phyloP scores from a whole-genome alignment of 35 echinoderm and acorn worm genomes.

The Apostichopus californicus region DNA sequence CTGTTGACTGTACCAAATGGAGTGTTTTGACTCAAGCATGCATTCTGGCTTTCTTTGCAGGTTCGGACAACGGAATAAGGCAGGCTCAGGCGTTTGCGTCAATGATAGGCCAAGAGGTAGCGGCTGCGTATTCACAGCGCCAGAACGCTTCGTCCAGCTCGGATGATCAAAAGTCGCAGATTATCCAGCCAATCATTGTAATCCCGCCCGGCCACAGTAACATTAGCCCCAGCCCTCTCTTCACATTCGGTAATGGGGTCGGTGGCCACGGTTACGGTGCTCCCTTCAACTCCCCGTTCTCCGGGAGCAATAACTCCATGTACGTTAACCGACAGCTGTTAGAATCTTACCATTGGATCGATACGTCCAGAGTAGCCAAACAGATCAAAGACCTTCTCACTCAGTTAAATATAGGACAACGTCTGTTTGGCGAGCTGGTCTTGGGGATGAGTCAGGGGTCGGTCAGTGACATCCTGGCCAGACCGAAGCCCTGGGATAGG shows the following conservation, averaged over 20 bases:
- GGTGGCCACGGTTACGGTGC: constrained; percentile 2
- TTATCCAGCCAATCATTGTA: constrained; percentile 97
- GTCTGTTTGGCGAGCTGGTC: constrained; percentile 92
- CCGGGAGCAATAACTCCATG: constrained; percentile 45
- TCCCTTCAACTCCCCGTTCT: constrained; percentile 45
- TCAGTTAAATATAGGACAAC: constrained; percentile 87
- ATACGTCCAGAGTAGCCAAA: constrained; percentile 82
- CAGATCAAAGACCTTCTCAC: constrained; percentile 90
- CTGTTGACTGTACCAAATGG: constrained; percentile 8
- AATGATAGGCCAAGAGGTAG: constrained; percentile 92
- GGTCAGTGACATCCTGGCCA: constrained; percentile 90
- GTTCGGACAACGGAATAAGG: constrained; percentile 66
- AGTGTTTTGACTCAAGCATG: constrained; percentile 70
- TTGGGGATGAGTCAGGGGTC: constrained; percentile 93
- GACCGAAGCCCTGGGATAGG: constrained; percentile 97
- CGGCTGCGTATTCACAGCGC: constrained; percentile 84
- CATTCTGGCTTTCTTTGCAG: constrained; percentile 96
- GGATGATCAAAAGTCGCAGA: constrained; percentile 71
- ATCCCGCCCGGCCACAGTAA: constrained; percentile 78
- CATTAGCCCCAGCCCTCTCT: constrained; percentile 39
- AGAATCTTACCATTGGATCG: constrained; percentile 79
- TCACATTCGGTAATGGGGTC: constrained; percentile 53
- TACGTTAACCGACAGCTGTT: constrained; percentile 53
- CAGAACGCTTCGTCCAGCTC: constrained; percentile 37
- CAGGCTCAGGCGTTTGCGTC: constrained; percentile 97